phyloP scores from a whole-genome alignment of 2,113 vertebrate species.

The Pao palembangensis region DNA sequence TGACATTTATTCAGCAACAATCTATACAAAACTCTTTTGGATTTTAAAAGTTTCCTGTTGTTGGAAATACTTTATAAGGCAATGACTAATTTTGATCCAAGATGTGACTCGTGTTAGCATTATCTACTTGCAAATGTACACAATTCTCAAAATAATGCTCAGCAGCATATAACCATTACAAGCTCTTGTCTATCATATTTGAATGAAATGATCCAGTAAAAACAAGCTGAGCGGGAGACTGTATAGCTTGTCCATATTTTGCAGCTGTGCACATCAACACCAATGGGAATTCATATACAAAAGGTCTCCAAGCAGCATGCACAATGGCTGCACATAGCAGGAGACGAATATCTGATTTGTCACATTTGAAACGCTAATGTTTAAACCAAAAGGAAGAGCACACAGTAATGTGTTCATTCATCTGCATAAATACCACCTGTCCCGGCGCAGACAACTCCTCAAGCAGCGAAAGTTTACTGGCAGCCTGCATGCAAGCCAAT shows the following conservation, averaged over 20 bases:
- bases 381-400: conserved; percentile 99
- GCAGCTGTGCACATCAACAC: conserved; percentile 42
- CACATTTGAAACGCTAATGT: conserved; percentile 99
- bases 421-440: conserved; percentile 99
- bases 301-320: conserved; percentile 53
- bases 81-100: too few species aligned
- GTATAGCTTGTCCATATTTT: conserved; percentile 36
- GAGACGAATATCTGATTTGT: conserved; percentile 99
- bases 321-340: conserved; percentile 77
- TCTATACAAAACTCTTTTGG: too few species aligned
- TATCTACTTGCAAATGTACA: background rate
- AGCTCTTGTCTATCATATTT: background rate
- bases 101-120: too few species aligned
- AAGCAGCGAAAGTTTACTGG: conserved; percentile 84
- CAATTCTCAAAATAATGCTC: background rate
- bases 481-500: conserved; percentile 74
- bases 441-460: conserved; percentile 89
- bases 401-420: conserved; percentile 97
- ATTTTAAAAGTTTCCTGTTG: too few species aligned
- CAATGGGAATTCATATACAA: conserved; percentile 39
- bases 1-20: too few species aligned
- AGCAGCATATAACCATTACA: too few species aligned
- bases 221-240: conserved; percentile 2
- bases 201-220: conserved; percentile 51
- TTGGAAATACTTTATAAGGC: too few species aligned